These are phyloP conservation scores for Staurois parvus DNA, from an alignment of 2,797 vertebrate genomes.

Conservation along the genomic window DNA sequence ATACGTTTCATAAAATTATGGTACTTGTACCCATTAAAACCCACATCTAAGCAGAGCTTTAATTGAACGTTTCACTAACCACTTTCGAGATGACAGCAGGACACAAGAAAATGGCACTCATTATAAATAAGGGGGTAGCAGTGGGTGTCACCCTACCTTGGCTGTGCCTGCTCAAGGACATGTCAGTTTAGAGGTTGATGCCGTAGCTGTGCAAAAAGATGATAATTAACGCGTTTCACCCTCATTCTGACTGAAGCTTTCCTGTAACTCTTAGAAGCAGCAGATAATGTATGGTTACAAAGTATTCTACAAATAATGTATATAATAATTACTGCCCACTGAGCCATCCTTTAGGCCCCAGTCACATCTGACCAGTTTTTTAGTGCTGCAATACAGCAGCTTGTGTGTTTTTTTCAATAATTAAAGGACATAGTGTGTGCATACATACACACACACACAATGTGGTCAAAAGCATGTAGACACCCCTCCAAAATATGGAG, in stretches of 20 bases:
- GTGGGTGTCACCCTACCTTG: neutral
- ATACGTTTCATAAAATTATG: slow-evolving; percentile 2
- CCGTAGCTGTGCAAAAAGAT: slow-evolving; percentile 1
- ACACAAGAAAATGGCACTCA: slow-evolving; percentile 1
- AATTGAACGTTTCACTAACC: slow-evolving; percentile 40
- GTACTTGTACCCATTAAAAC: neutral
- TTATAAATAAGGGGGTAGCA: neutral
- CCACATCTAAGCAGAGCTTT: slow-evolving; percentile 1
- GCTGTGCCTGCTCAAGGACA: neutral
- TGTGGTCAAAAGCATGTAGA: too few species aligned
- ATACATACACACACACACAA: too few species aligned
- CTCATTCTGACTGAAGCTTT: neutral
- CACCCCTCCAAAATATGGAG: too few species aligned
- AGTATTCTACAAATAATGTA: neutral
- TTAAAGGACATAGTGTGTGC: neutral
- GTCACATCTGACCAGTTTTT: neutral
- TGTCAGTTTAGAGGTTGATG: slow-evolving; percentile 9
- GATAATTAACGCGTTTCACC: neutral
- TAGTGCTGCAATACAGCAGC: neutral
- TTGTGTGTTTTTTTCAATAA: too few species aligned
- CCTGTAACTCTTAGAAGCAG: neutral
- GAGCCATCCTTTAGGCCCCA: neutral
- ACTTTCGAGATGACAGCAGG: slow-evolving; percentile 3
- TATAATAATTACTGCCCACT: slow-evolving; percentile 10
- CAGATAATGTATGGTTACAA: neutral